Conservation (phyloP, 2,797 vertebrate genomes). For the Sebastes alutus region DNA sequence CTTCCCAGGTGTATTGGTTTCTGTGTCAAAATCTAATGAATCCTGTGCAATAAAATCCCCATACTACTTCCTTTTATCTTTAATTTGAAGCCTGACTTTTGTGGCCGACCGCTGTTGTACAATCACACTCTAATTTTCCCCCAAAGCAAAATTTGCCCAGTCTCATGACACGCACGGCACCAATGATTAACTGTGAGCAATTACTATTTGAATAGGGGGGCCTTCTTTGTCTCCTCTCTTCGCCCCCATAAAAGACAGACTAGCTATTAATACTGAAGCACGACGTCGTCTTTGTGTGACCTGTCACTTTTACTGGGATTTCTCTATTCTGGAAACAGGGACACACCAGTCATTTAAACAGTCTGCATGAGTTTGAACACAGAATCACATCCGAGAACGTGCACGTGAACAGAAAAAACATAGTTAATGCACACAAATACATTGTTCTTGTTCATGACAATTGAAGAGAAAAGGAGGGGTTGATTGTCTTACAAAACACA, state of each 20-base stretch:
- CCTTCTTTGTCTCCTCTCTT: slow-evolving; percentile 43
- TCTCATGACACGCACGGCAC: slow-evolving; percentile 73
- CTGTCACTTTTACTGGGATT: slow-evolving; percentile 50
- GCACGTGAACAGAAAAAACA: not conserved
- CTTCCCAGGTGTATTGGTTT: slow-evolving; percentile 63
- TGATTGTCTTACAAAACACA: slow-evolving; percentile 27
- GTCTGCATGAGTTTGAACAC: not conserved
- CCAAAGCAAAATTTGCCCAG: slow-evolving; percentile 71
- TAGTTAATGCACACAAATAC: not conserved
- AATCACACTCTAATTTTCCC: slow-evolving; percentile 77
- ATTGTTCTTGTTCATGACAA: slow-evolving; percentile 9
- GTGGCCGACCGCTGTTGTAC: slow-evolving; percentile 64
- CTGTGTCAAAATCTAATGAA: slow-evolving; percentile 78
- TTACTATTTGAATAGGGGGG: slow-evolving; percentile 66
- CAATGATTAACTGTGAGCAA: slow-evolving; percentile 81
- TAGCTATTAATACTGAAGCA: slow-evolving; percentile 41
- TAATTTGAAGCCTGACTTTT: slow-evolving; percentile 76
- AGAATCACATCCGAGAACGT: not conserved
- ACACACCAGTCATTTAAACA: slow-evolving; percentile 1
- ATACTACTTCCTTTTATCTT: slow-evolving; percentile 66
- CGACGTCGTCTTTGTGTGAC: slow-evolving; percentile 39
- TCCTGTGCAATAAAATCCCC: slow-evolving; percentile 64
- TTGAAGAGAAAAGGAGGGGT: not conserved
- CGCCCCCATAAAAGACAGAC: slow-evolving; percentile 34
- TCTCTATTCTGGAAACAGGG: slow-evolving; percentile 40